Evolutionary conservation across 2,888 invertebrate genomes (phyloP).

Genomic region (Acanthosoma haemorrhoidale): DNA sequence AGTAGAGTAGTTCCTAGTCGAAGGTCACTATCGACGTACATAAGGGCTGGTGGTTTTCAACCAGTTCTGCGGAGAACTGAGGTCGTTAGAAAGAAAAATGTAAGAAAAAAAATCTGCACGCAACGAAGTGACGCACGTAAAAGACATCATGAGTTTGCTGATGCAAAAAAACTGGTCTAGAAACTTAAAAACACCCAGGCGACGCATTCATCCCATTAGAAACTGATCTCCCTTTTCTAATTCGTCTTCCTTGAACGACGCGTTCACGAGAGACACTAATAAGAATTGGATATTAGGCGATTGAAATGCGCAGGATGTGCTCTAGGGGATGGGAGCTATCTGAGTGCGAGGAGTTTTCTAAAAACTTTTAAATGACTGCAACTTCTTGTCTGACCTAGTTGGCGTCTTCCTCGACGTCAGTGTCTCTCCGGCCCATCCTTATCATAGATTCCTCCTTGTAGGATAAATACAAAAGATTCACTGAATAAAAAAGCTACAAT

Average conservation of each 20-base stretch:
- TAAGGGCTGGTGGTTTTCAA: too few relatives aligned
- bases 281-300: not conserved
- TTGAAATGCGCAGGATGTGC: not conserved
- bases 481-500: too few relatives aligned
- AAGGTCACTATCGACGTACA: too few relatives aligned
- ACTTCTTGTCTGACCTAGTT: not conserved
- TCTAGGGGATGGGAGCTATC: not conserved
- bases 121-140: not conserved
- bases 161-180: slow-evolving; percentile 7
- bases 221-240: not conserved
- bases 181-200: not conserved
- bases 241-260: not conserved
- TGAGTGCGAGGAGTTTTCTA: not conserved
- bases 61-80: not conserved
- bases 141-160: too few relatives aligned
- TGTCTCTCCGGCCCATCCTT: too few relatives aligned
- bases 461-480: too few relatives aligned
- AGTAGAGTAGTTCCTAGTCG: too few relatives aligned
- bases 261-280: not conserved
- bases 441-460: too few relatives aligned
- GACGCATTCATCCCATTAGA: not conserved
- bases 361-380: not conserved
- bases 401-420: not conserved
- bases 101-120: not conserved
- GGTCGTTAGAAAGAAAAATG: not conserved